phyloP scores from a whole-genome alignment of 2,797 vertebrate species.

The Staurois parvus region DNA sequence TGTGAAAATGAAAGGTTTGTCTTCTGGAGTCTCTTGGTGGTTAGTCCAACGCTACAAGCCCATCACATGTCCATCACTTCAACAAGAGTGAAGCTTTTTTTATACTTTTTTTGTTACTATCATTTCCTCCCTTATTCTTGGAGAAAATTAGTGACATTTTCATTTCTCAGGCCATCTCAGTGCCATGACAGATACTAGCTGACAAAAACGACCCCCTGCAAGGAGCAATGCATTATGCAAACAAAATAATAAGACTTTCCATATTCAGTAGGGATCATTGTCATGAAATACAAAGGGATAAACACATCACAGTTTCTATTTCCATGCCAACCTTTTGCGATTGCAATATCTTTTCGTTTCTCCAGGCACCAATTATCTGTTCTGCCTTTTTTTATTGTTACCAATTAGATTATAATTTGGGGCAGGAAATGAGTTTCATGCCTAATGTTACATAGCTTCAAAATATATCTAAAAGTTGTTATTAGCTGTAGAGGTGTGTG shows the following conservation, averaged over 20 bases:
- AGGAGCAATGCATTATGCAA: background rate
- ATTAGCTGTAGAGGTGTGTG: conserved; percentile 13
- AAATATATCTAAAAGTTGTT: conserved; percentile 12
- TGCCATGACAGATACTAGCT: background rate
- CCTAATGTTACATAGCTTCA: conserved; percentile 22
- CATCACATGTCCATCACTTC: background rate
- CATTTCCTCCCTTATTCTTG: background rate
- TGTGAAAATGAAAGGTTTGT: too few relatives aligned
- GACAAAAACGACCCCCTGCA: background rate
- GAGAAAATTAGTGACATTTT: background rate
- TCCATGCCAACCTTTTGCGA: conserved; percentile 21
- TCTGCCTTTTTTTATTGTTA: conserved; percentile 37
- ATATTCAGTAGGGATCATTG: conserved; percentile 24
- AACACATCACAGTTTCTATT: conserved; percentile 21
- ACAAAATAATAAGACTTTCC: background rate
- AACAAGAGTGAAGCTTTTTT: background rate
- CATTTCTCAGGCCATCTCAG: background rate
- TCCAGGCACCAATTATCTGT: conserved; percentile 53
- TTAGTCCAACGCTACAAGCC: too few relatives aligned
- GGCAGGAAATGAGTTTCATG: conserved; percentile 38
- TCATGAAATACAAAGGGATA: conserved; percentile 17
- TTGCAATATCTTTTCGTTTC: conserved; percentile 31
- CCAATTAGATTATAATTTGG: conserved; percentile 58
- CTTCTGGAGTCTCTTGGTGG: too few relatives aligned
- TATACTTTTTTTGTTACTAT: background rate